These are phyloP conservation scores for Sympetrum striolatum DNA, from an alignment of 2,888 invertebrate genomes.

Conservation along the genomic window DNA sequence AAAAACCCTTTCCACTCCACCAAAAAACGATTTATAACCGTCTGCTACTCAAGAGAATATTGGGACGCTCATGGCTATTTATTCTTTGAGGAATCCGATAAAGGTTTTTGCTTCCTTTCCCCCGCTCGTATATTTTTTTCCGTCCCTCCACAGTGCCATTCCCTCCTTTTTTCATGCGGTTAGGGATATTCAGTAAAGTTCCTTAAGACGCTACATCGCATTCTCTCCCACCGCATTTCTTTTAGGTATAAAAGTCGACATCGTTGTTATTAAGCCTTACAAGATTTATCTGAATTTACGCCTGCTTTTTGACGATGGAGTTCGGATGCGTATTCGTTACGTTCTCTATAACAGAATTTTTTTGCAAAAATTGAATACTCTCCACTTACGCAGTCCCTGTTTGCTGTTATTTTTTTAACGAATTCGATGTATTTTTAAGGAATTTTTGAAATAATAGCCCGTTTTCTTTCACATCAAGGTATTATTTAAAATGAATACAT, in stretches of 20 bases:
- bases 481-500: too few species aligned
- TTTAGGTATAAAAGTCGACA: neutral
- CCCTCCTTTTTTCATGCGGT: neutral
- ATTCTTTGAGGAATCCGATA: neutral
- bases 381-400: too few species aligned
- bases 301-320: neutral
- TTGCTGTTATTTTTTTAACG: too few species aligned
- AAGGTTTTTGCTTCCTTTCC: neutral
- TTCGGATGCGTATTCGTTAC: too few species aligned
- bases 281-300: neutral
- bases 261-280: neutral
- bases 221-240: neutral
- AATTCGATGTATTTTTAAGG: too few species aligned
- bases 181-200: neutral
- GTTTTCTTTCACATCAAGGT: too few species aligned
- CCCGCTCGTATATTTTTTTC: neutral
- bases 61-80: neutral
- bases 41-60: neutral
- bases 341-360: too few species aligned
- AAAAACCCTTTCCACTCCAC: neutral
- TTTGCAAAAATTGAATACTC: too few species aligned
- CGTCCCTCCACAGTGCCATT: too few species aligned
- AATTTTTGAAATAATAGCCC: too few species aligned
- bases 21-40: neutral
- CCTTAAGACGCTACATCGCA: neutral